phyloP scores from a whole-genome alignment of 2,888 invertebrate species.

The Drosophila meridiana region DNA sequence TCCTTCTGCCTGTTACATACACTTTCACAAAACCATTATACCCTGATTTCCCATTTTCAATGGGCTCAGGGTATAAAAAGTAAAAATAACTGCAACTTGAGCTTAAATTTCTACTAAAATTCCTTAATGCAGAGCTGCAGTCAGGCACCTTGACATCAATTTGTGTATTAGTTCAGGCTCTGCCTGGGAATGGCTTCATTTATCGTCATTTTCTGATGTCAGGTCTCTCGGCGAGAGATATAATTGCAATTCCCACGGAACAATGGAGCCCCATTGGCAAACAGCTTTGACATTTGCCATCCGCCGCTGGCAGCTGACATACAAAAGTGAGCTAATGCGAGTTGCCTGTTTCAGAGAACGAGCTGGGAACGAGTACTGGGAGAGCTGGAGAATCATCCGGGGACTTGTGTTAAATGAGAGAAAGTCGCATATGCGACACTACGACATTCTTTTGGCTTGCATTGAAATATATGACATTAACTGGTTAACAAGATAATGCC shows the following conservation, averaged over 20 bases:
- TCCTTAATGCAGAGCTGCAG: not conserved
- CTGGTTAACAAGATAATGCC: not conserved
- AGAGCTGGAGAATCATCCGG: conserved; percentile 13
- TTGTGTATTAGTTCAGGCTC: conserved; percentile 34
- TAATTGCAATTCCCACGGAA: conserved; percentile 26
- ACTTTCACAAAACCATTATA: no score
- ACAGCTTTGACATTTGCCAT: conserved; percentile 51
- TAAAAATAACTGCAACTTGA: not conserved
- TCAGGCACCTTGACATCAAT: conserved; percentile 63
- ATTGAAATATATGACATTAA: conserved; percentile 1
- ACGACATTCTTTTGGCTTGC: not conserved
- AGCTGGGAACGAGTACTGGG: not conserved
- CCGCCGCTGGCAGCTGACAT: conserved; percentile 28
- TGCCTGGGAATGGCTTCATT: conserved; percentile 26
- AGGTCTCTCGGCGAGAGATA: conserved; percentile 27
- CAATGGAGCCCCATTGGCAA: conserved; percentile 26
- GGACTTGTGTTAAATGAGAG: conserved; percentile 18
- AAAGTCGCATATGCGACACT: not conserved
- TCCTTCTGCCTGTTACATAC: no score
- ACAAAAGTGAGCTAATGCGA: conserved; percentile 53
- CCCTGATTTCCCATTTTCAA: no score
- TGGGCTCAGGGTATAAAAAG: not conserved
- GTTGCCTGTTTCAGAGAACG: not conserved
- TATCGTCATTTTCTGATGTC: conserved; percentile 45
- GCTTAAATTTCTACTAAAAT: not conserved